Evolutionary conservation across 53 echinoderm and acorn worm genomes (phyloP), one percentile per base, ranked within the genome.

Genomic region (Patiria pectinifera): DNA sequence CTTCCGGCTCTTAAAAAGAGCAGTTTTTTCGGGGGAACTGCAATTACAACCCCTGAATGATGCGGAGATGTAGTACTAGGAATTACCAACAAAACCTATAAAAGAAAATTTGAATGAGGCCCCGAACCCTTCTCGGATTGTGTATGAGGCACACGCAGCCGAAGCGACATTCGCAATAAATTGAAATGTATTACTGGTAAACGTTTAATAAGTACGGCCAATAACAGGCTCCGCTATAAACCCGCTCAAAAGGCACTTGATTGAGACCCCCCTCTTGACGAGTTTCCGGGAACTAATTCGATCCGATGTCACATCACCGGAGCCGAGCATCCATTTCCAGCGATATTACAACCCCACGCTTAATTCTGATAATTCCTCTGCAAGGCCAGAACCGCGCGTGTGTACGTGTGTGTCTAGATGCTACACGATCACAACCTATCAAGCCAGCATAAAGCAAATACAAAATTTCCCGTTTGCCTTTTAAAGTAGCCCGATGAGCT

Each of bases 31-130:
- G 8, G 53, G 74, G 90, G 66, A 46, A 82, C 90, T 81, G 90
- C 90, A 90, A 90, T 90, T 90, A 90, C 90, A 90, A 89, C 89
- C 89, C 61, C 79, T 35, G 78, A 89, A 90, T 90, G 90, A 81
- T 80, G 77, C 69, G 15, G 90, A 66, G 89, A 48, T 89, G 89
- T 53, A 61, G 89, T 66, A 48, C 80, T 15, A 47, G 80, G 62
- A 84, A 84, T 84, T 84, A 84, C 62, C 84, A 63, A n/a, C 26
- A 63, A 63, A 84, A 53, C 5, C 8, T 53, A 53, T 53, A 82
- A 24, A 24, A 45, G 4, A 23, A 23, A 63, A 66, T 35, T 2
- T 46, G 53, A 53, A 5, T 53, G 53, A 59, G 59, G 21, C 22
- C 59, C 10, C 6, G 11, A 47, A 14, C 2, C 24, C 6, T 9